Percentiles rank a stretch among this genome's conserved stretches.
Conservation (phyloP, 2,797 vertebrate species). For the Diglossa cyanea region DNA sequence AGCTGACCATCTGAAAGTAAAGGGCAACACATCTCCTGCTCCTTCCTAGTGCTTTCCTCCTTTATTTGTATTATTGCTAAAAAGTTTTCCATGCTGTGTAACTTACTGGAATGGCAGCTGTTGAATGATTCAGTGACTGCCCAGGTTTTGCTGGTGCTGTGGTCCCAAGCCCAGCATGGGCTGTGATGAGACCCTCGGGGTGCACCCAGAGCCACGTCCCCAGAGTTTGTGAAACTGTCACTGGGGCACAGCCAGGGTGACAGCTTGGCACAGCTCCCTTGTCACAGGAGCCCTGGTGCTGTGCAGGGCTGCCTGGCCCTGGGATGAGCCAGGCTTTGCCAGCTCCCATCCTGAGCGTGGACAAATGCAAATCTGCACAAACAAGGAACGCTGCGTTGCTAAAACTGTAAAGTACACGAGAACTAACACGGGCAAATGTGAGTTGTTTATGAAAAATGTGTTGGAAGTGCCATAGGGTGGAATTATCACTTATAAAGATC, state of each 20-base stretch:
- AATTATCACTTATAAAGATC: conserved; percentile 39
- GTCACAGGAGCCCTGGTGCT: neutral
- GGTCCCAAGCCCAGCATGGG: accelerated
- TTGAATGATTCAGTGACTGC: neutral
- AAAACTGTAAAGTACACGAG: conserved; percentile 35
- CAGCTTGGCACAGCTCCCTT: neutral
- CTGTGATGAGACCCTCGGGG: neutral
- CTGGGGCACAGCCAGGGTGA: neutral
- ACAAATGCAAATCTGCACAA: conserved; percentile 38
- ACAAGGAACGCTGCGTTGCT: neutral
- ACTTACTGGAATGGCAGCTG: neutral
- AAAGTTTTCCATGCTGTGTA: neutral
- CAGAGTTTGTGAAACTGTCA: neutral
- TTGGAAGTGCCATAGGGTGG: conserved; percentile 24
- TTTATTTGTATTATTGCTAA: neutral
- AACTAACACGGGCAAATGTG: conserved; percentile 13
- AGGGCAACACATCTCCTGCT: neutral
- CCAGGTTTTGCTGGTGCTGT: neutral
- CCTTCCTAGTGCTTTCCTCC: neutral
- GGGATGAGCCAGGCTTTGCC: neutral
- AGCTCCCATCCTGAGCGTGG: neutral
- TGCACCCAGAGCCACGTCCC: neutral
- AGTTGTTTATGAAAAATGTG: conserved; percentile 46
- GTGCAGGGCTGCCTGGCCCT: neutral
- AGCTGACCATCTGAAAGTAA: neutral